These are phyloP conservation scores for Danio rerio DNA, from an alignment of 2,113 vertebrate species.

Conservation along the genomic window DNA sequence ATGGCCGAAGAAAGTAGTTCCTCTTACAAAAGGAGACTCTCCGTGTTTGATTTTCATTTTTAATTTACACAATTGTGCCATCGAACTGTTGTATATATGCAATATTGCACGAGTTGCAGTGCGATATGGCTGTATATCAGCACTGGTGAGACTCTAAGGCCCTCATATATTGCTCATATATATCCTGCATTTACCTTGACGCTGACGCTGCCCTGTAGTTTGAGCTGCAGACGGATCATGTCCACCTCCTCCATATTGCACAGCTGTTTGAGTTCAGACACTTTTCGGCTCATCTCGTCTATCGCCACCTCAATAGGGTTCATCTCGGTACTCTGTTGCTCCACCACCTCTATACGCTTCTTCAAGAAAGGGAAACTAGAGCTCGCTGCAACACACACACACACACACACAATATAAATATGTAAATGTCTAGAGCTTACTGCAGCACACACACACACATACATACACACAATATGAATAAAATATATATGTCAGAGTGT, in stretches of 20 bases:
- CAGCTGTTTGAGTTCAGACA: conserved; percentile 95
- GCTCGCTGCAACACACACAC: conserved; percentile 76
- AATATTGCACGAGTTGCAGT: too few relatives aligned
- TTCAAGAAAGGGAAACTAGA: conserved; percentile 95
- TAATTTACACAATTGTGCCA: too few relatives aligned
- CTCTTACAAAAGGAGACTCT: too few relatives aligned
- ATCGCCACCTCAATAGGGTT: conserved; percentile 98
- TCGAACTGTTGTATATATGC: too few relatives aligned
- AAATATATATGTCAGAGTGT: too few relatives aligned
- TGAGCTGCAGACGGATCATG: conserved; percentile 98
- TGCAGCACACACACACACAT: conserved; percentile 55
- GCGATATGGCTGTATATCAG: too few relatives aligned
- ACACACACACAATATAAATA: background rate
- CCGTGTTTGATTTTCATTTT: too few relatives aligned
- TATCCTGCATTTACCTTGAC: conserved; percentile 79
- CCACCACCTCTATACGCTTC: conserved; percentile 94
- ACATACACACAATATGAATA: too few relatives aligned
- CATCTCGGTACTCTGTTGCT: conserved; percentile 93
- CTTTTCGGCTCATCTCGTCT: conserved; percentile 98
- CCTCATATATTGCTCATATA: too few relatives aligned
- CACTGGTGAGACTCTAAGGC: too few relatives aligned
- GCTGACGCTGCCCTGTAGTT: conserved; percentile 97
- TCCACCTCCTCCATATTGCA: conserved; percentile 95
- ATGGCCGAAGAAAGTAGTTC: too few relatives aligned
- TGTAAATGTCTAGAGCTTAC: conserved; percentile 91